Conservation (phyloP, 2,113 vertebrate species). For the Donacobius atricapilla region DNA sequence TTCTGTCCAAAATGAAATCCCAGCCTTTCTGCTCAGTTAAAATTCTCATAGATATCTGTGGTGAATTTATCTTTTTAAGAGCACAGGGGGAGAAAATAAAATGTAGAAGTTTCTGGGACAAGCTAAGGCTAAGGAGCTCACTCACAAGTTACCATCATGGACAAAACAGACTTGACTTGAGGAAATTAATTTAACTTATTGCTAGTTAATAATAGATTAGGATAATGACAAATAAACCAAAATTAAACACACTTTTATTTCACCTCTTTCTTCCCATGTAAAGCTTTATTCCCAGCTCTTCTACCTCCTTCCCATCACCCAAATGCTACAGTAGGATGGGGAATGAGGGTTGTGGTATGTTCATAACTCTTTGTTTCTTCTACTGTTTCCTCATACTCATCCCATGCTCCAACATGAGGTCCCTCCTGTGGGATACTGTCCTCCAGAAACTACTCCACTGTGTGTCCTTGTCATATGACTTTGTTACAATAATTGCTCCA, state of each 20-base stretch:
- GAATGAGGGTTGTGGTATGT: fast-evolving
- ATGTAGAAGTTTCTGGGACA: not conserved
- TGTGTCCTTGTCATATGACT: fast-evolving
- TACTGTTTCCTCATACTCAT: fast-evolving
- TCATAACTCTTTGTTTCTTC: not conserved
- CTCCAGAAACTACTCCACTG: not conserved
- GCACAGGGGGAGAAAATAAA: not conserved
- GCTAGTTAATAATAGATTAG: not conserved
- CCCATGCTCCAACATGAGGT: fast-evolving
- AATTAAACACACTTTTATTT: fast-evolving
- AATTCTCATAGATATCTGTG: not conserved
- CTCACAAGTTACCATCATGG: not conserved
- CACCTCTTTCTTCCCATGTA: not conserved
- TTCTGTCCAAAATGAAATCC: not conserved
- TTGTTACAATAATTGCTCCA: not conserved
- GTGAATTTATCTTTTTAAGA: not conserved
- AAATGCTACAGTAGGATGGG: fast-evolving
- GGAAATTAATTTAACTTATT: not conserved
- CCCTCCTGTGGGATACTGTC: fast-evolving
- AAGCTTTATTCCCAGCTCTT: not conserved
- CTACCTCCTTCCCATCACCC: fast-evolving
- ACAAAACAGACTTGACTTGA: not conserved
- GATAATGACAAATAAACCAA: not conserved
- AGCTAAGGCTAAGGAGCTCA: not conserved
- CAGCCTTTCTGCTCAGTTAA: not conserved